These are phyloP conservation scores for Corythaixoides concolor DNA, from an alignment of 2,113 vertebrate species.

Conservation along the genomic window DNA sequence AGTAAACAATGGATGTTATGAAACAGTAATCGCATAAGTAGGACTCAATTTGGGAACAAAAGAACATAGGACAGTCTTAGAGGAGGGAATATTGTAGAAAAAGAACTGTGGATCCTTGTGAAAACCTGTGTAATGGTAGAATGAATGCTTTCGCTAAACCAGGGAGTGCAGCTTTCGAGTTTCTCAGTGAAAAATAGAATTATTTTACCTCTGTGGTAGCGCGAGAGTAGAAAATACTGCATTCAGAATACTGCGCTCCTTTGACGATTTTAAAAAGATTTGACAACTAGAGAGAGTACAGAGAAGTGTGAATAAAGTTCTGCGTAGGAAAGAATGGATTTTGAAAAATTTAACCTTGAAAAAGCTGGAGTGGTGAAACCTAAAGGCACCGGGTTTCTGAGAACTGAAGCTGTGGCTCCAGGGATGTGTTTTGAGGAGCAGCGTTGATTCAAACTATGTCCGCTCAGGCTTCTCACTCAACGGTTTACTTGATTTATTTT, in stretches of 20 bases:
- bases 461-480: neutral
- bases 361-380: neutral
- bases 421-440: neutral
- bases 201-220: neutral
- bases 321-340: neutral
- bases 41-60: neutral
- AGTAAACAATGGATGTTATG: neutral
- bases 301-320: neutral
- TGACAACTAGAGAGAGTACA: neutral
- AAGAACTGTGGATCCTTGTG: neutral
- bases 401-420: neutral
- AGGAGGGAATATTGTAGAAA: neutral
- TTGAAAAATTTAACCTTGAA: neutral
- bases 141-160: neutral
- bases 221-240: neutral
- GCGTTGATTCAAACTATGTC: neutral
- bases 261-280: neutral
- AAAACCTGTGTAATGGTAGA: neutral
- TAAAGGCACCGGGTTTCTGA: neutral
- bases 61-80: neutral
- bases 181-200: rapidly evolving
- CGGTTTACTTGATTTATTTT: neutral
- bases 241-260: rapidly evolving
- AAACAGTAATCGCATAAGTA: neutral
- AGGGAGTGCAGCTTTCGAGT: neutral